These are phyloP conservation scores for Pheucticus melanocephalus DNA, from an alignment of 2,113 vertebrate genomes.

Conservation along the genomic window DNA sequence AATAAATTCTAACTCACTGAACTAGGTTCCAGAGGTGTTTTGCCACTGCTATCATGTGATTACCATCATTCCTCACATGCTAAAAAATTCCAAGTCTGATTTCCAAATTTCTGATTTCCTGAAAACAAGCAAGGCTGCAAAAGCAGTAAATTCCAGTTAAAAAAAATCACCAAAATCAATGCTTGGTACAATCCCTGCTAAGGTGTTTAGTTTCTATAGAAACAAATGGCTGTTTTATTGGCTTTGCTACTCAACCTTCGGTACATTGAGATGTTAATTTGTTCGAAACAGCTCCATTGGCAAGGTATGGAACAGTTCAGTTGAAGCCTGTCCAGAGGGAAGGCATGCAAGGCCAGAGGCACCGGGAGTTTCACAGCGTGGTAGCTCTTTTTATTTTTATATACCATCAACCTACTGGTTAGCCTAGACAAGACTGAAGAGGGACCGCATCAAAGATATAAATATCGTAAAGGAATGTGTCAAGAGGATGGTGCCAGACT, in stretches of 20 bases:
- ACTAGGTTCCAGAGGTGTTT: not conserved
- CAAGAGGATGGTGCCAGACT: not conserved
- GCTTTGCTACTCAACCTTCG: not conserved
- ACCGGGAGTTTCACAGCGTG: fast-evolving
- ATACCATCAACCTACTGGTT: not conserved
- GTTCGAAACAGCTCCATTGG: not conserved
- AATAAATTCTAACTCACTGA: not conserved
- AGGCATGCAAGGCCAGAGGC: fast-evolving
- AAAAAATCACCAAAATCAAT: not conserved
- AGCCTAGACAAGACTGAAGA: not conserved
- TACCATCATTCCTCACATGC: not conserved
- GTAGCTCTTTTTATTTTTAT: not conserved
- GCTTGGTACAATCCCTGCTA: not conserved
- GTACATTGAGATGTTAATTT: not conserved
- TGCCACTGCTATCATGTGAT: not conserved
- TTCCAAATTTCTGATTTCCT: not conserved
- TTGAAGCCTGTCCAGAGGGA: not conserved
- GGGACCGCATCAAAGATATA: not conserved
- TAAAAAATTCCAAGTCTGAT: not conserved
- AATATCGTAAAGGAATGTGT: not conserved
- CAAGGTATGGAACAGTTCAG: not conserved
- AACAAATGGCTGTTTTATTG: not conserved
- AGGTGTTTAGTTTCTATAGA: not conserved
- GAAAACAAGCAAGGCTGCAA: not conserved
- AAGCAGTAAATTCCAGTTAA: not conserved